Base-by-base conservation (phyloP, 1,140 invertebrate genomes). In the Protaetia brevitarsis region DNA sequence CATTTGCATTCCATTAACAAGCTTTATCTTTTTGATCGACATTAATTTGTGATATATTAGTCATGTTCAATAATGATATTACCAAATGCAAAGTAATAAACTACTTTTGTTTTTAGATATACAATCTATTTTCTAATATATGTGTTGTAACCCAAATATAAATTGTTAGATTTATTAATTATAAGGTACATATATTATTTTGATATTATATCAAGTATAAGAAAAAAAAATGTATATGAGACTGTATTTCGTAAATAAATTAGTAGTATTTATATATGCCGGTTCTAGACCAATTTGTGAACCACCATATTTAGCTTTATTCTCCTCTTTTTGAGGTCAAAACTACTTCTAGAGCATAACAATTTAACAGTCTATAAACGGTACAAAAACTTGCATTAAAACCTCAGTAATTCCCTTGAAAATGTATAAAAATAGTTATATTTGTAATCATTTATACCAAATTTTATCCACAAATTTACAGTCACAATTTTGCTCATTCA, bases 1-100 rank as follows among this genome's bases (percentile, higher is more conserved):
- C 19, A 21, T 13, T 45, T 45, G 41, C 41, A 45, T 45, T 45
- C 41, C 41, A 45, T n/a, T n/a, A n/a, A n/a, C n/a, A n/a, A n/a
- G n/a, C n/a, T n/a, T n/a, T n/a, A n/a, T n/a, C 41, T 13, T 45
- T 45, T 19, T 45, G 23, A 45, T 45, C 1, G 10, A 45, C 7
- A 21, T 21, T 45, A 45, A 45, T 45, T 45, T 45, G 41, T 45
- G 41, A 45, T 45, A 45, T 45, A 45, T 19, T 45, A 45, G 41
- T 45, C 41, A 45, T 45, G 41, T 45, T 45, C 23, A 45, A n/a
- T n/a, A n/a, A n/a, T n/a, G 41, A 13, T 45, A 45, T 21, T 45
- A 13, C 23, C 23, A 13, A 13, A 45, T 45, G 0, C 8, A 45
- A 45, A 45, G 41, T 45, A 45, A 13, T 19, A 13, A 45, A 4